Base-by-base conservation (phyloP, 2,797 vertebrate species). In the Alcedo quadribrachys region DNA sequence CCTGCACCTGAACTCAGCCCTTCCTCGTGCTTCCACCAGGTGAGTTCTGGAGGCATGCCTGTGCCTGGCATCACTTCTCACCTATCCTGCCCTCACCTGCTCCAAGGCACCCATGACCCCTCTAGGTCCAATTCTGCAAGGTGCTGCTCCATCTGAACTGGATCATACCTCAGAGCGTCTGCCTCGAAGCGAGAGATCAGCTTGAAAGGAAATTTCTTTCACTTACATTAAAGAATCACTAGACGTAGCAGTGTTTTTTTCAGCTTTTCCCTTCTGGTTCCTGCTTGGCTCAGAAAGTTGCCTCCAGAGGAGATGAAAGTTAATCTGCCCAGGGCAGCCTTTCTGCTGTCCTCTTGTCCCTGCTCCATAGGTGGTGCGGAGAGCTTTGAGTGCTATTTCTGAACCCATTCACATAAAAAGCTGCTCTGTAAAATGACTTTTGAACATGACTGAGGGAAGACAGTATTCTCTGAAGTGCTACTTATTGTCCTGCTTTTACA, bases 131-230 rank as follows among this genome's bases (percentile, higher is more conserved):
- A 12, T 46, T 73, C 61, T 74, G 25, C 43, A 87, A 66, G 57
- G 20, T 14, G 17, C 12, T 60, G 4, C 21, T 62, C 22, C 14
- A 14, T 40, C 8, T 55, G 33, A 87, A 42, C 33, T 1, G 1
- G 24, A 22, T 24, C 15, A 10, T 27, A 50, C 15, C 35, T 32
- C 66, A 92, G 83, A 85, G 73, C 73, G 60, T 61, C 35, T 82
- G 80, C 67, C 68, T 93, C 69, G 27, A 77, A 55, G 70, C 71
- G 62, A 83, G 62, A 95, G 79, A 95, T 85, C 83, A 79, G 60
- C 20, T 94, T 95, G 76, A 95, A 94, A 94, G 80, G 48, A 89
- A 90, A 94, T 89, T 94, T 93, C 65, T 95, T 73, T 93, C 65
- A 63, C 71, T 87, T 92, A 75, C 22, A 57, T 43, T 89, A 92